Evolutionary conservation across 2,113 vertebrate species (phyloP), one percentile per base, ranked within the genome.

Genomic region (Propithecus coquereli): DNA sequence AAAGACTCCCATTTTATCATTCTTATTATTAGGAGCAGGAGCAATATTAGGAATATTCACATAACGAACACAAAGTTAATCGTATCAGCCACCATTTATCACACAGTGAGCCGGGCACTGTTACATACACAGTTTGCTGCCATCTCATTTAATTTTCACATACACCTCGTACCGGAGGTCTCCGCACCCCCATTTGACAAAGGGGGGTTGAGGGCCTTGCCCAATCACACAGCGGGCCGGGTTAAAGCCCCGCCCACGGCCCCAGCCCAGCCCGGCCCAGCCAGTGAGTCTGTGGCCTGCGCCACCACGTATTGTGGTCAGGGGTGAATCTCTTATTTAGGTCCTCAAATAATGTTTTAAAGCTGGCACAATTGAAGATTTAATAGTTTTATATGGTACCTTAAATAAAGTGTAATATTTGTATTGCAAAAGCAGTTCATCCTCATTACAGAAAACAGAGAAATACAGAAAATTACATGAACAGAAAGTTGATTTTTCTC

Each of bases 11-110:
- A 27, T 1, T 11, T 17, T 71, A 9, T 45, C 66, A 47, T 43
- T 45, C n/a, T 22, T 57, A 37, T 10, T 77, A 30, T 77, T 16
- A 37, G 45, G 22, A 43, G 27, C 27, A 17, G n/a, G 77, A 40
- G 37, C 63, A 25, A 17, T 6, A 11, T 2, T 45, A 57, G 20
- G 32, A 13, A 12, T 45, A 34, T 4, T 25, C 7, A 25, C 4
- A 6, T 10, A 10, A 40, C 6, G 6, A 71, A n/a, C 43, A 2
- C 34, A 47, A 1, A 8, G 54, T 12, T 2, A 13, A 13, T 17
- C 2, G 0, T 16, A 0, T 11, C 22, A 1, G 30, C 50, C n/a
- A 2, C 81, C 3, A 12, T 30, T 34, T 14, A 2, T 10, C 43
- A 2, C 5, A 8, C 18, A 3, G n/a, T 17, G 8, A 2, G 30